Base-by-base conservation (phyloP, 2,797 vertebrate genomes). In the Xenops minutus region DNA sequence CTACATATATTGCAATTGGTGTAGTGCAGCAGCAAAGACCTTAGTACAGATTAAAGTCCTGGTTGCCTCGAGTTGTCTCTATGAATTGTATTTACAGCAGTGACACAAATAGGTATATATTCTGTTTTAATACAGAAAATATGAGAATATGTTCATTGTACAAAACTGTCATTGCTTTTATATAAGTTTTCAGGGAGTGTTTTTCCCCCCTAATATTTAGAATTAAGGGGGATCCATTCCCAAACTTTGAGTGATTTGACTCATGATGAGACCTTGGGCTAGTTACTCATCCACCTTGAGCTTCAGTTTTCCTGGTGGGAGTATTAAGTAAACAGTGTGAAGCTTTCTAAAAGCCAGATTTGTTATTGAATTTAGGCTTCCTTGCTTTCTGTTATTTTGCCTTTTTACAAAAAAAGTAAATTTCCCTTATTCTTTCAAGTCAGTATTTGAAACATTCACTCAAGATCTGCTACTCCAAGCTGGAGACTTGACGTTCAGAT, bases 161-260 rank as follows among this genome's bases (percentile, higher is more conserved):
- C 20, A 46, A 76, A 86, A 55, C 5, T 0, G 3, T 81, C 44
- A 26, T 1, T 68, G 73, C 69, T 95, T 94, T 46, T 48, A n/a
- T 67, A 16, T 72, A 61, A 52, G 54, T 94, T 78, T 91, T 95
- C 87, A 92, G 59, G 56, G 86, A 66, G 80, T 78, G 62, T 66
- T 9, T 78, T 92, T 59, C 10, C 43, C 69, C 84, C 39, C 21
- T 93, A 93, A 64, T 91, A 52, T 92, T 82, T 89, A 72, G 49
- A 82, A 88, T 87, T 87, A 73, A 94, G 91, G 89, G 95, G 78
- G 74, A 78, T 74, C 88, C 85, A 59, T 97, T 97, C 90, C 88
- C 95, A 88, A 91, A 95, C 74, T 71, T 52, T 64, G 54, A 90
- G 86, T 85, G 90, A 84, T 91, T 73, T 96, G 97, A 94, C 87